Evolutionary conservation across 2,113 vertebrate genomes (phyloP), one percentile per base, ranked within the genome.

Genomic region (Micronycteris hirsuta): DNA sequence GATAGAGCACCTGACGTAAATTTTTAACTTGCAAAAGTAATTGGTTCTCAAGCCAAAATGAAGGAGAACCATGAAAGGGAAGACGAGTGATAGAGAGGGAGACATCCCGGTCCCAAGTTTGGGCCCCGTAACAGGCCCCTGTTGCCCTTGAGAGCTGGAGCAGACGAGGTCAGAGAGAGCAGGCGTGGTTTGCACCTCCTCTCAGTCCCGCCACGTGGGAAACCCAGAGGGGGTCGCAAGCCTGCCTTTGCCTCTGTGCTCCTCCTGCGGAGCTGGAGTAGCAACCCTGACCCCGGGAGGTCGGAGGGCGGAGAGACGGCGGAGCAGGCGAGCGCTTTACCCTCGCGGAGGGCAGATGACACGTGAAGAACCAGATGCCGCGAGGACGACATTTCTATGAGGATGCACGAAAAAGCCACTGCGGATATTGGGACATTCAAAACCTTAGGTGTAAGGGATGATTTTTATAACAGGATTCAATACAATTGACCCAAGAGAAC

Each of bases 1-100:
- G 2, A 22, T 1, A 12, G 2, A 26, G 5, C 8, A 20, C 4
- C 13, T 2, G 22, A 28, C 33, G 58, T 8, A 56, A 28, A 73
- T 45, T 78, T 43, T 43, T 74, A 85, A 28, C n/a, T 4, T 86
- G 81, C 52, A n/a, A 54, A 74, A 28, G n/a, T 43, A 49, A 71
- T 16, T 3, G 7, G n/a, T 38, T 33, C 14, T 68, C 14, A 19
- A 70, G 13, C 13, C 22, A 58, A 65, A 81, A 47, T 38, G 63
- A 90, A 91, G 73, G 41, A 54, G 28, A 87, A 33, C 8, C 4
- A 41, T 5, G 17, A 84, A 63, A 74, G 43, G 31, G 52, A 33
- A 7, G 26, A 43, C 61, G 36, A 36, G 12, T 47, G 3, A 14
- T 5, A 19, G 49, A 43, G 4, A 73, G 6, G 22, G 26, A 58